Conservation (phyloP, 2,888 invertebrate species). For the Graphium colonna region DNA sequence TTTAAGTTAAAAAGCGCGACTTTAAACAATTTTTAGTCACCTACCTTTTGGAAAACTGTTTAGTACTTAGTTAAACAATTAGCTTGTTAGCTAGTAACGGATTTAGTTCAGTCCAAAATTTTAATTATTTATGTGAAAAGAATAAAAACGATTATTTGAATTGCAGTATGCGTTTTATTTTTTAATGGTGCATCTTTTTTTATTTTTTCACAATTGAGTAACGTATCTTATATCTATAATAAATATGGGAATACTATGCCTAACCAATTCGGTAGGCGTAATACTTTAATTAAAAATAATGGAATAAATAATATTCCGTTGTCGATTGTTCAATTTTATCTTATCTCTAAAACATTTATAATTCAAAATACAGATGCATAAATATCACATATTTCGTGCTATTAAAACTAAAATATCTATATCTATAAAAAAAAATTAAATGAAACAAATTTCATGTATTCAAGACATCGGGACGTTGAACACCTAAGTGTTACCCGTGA, state of each 20-base stretch:
- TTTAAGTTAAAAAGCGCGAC: constrained; percentile 14
- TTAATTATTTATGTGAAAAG: constrained; percentile 73
- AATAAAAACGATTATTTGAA: constrained; percentile 67
- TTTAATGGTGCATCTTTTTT: not conserved
- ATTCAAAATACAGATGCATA: no score
- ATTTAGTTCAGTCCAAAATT: constrained; percentile 47
- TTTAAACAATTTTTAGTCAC: constrained; percentile 57
- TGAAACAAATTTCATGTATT: no score
- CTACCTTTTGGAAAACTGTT: constrained; percentile 52
- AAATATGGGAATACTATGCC: not conserved
- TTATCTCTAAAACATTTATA: no score
- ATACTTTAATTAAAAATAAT: no score
- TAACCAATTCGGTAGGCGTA: not conserved
- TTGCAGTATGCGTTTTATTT: constrained; percentile 48
- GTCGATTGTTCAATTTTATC: no score
- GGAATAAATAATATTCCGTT: no score
- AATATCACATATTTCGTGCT: no score
- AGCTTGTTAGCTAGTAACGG: constrained; percentile 52
- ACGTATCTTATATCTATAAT: not conserved
- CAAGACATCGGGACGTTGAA: no score
- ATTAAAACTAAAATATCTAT: no score
- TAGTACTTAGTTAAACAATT: constrained; percentile 52
- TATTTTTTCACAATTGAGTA: not conserved
- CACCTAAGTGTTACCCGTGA: no score
- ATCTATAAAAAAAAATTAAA: no score